These are phyloP conservation scores for Megalopta genalis DNA, from an alignment of 1,140 invertebrate species.

Conservation along the genomic window DNA sequence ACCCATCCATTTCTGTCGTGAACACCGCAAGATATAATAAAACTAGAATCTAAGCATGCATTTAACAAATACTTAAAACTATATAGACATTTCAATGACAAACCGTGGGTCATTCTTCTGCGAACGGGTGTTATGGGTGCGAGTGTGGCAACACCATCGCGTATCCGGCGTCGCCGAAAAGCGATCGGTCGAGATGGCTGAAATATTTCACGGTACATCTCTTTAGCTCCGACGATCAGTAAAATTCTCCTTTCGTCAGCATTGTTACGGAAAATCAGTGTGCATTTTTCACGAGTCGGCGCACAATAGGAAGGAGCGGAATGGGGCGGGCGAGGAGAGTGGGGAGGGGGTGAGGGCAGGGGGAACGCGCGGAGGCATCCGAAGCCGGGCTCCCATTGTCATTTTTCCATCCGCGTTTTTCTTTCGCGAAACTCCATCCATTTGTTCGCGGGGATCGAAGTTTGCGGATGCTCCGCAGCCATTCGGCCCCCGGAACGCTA, in stretches of 20 bases:
- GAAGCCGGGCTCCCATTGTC: conserved; percentile 54
- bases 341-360: too few relatives aligned
- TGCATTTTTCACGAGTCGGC: conserved; percentile 65
- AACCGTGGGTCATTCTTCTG: conserved; percentile 4
- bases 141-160: background rate
- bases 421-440: conserved; percentile 60
- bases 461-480: conserved; percentile 61
- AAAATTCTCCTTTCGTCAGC: conserved; percentile 63
- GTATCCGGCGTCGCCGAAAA: background rate
- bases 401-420: conserved; percentile 59
- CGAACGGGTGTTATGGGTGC: background rate
- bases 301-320: conserved; percentile 55
- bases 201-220: conserved; percentile 50
- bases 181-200: conserved; percentile 19
- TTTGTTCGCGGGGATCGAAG: conserved; percentile 63
- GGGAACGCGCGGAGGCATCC: conserved; percentile 30
- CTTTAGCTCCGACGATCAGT: conserved; percentile 55
- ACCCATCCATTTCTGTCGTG: too few relatives aligned
- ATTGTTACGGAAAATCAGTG: conserved; percentile 67
- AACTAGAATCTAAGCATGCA: too few relatives aligned
- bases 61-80: too few relatives aligned
- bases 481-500: conserved; percentile 47
- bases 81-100: too few relatives aligned
- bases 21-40: too few relatives aligned
- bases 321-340: too few relatives aligned